Base-by-base conservation (phyloP, 1,140 invertebrate species). In the Aphaenogaster ashmeadi region DNA sequence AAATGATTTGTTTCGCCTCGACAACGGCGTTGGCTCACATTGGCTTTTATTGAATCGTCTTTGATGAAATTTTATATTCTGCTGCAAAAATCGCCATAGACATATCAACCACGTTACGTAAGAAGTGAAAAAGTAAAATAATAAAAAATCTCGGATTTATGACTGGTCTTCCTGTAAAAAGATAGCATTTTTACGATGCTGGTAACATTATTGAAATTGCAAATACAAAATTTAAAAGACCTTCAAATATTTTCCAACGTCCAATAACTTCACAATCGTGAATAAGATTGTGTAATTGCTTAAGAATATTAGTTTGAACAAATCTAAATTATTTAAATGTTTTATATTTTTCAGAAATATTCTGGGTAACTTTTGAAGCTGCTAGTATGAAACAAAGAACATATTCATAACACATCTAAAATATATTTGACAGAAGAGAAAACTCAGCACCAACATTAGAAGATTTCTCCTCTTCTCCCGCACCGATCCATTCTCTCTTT, bases 51-150 rank as follows among this genome's bases (percentile, higher is more conserved):
- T 27, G 27, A 27, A 27, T 27, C 27, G 27, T 27, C 27, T 27
- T 27, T 27, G 27, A 74, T 38, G 38, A 36, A 72, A 72, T 72
- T 54, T 54, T 54, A 8, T 54, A 72, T 54, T 52, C 11, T 72
- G 8, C 18, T 38, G 4, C 47, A n/a, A 54, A 54, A 36, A 38
- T 36, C 5, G 0, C 8, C 5, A 47, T 6, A 41, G 13, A 69
- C 21, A 47, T 47, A 27, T 47, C n/a, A 67, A 44, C 27, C 36
- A 67, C 2, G 5, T 21, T 67, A 8, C 21, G 27, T 27, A 27
- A 27, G 27, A 71, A 33, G 6, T 8, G 7, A 71, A 15, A 11
- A 33, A 21, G 15, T 71, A 58, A 36, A 75, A 21, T 1, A 13
- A 75, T 27, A 33, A 75, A 50, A 38, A 36, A 41, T 56, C 18